Percentiles rank a stretch among this genome's conserved stretches.
These are phyloP conservation scores for Nowickia ferox DNA, from an alignment of 2,888 invertebrate species.

Conservation along the genomic window DNA sequence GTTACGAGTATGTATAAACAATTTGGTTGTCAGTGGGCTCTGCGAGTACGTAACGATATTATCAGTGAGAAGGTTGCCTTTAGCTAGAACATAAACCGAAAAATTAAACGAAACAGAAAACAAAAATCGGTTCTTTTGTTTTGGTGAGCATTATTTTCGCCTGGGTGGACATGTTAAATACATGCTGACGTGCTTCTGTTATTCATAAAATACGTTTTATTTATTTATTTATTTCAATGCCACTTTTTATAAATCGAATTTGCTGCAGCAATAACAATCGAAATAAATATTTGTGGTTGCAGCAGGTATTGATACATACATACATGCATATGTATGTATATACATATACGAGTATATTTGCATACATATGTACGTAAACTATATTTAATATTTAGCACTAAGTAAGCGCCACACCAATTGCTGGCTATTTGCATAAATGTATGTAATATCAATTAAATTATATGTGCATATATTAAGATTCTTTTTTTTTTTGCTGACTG, in stretches of 20 bases:
- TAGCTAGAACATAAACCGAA: slow-evolving; percentile 48
- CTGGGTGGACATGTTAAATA: slow-evolving; percentile 66
- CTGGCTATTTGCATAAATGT: slow-evolving; percentile 33
- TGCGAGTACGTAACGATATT: slow-evolving; percentile 43
- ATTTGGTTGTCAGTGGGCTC: slow-evolving; percentile 43
- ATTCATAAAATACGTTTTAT: slow-evolving; percentile 11
- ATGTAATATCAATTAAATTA: slow-evolving; percentile 29
- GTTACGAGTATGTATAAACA: not conserved
- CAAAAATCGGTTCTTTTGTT: slow-evolving; percentile 30
- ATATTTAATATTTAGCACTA: slow-evolving; percentile 3
- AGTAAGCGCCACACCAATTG: slow-evolving; percentile 58
- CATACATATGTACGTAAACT: not conserved
- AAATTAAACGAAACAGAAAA: not conserved
- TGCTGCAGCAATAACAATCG: slow-evolving; percentile 31
- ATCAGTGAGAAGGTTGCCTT: slow-evolving; percentile 50
- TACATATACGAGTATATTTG: too few relatives aligned
- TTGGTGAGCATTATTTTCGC: slow-evolving; percentile 52
- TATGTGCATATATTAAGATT: slow-evolving; percentile 59
- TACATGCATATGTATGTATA: not conserved
- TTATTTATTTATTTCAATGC: slow-evolving; percentile 35
- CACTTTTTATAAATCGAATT: slow-evolving; percentile 44
- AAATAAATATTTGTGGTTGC: not conserved
- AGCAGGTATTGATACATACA: too few relatives aligned
- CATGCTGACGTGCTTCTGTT: slow-evolving; percentile 63
- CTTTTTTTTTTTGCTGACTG: slow-evolving; percentile 4